Conservation (phyloP, 64 coral and sea anemone genomes). For the Hydrozoanthus tunicans region DNA sequence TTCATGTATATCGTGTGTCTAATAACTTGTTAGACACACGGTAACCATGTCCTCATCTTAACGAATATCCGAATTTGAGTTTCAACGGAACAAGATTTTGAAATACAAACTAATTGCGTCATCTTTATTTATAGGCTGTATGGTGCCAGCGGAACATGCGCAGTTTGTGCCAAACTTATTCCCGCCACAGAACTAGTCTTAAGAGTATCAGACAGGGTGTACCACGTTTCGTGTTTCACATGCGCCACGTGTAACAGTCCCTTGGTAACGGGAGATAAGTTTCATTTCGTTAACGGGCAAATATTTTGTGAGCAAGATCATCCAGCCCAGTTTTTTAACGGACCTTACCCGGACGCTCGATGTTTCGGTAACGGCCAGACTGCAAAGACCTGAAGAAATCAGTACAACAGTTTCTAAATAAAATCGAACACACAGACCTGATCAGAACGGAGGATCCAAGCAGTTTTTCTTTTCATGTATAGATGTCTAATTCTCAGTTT, state of each 20-base stretch:
- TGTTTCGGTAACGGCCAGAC: slow-evolving; percentile 24
- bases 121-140: slow-evolving; percentile 14
- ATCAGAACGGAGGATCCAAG: not conserved
- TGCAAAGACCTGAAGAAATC: slow-evolving; percentile 22
- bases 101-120: not conserved
- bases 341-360: not conserved
- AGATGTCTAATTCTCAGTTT: not conserved
- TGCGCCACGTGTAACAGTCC: slow-evolving; percentile 52
- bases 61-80: no score
- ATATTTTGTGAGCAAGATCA: slow-evolving; percentile 45
- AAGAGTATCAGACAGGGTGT: slow-evolving; percentile 54
- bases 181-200: slow-evolving; percentile 48
- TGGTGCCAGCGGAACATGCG: slow-evolving; percentile 53
- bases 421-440: not conserved
- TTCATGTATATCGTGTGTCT: no score
- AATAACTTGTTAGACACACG: no score
- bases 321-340: slow-evolving; percentile 20
- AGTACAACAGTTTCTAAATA: not conserved
- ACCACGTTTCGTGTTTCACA: slow-evolving; percentile 43
- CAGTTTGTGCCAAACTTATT: slow-evolving; percentile 50
- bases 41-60: no score
- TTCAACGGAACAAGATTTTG: no score
- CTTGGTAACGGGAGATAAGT: slow-evolving; percentile 42
- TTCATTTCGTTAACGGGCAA: slow-evolving; percentile 54
- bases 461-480: not conserved